Conservation (phyloP, 2,888 invertebrate genomes). For the Chymomyza procnemis region DNA sequence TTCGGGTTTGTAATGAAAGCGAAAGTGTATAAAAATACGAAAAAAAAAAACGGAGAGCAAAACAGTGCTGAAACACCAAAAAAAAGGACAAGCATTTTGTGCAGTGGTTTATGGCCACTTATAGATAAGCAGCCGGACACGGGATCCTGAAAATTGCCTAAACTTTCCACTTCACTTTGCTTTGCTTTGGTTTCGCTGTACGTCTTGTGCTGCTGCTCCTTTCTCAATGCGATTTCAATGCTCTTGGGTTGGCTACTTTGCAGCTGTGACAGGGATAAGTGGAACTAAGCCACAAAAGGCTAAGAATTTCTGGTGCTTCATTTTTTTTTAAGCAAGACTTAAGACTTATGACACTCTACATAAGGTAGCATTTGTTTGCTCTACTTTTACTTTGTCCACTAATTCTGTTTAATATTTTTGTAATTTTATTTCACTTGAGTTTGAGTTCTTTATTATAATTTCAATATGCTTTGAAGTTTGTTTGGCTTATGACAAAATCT, state of each 20-base stretch:
- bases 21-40: slow-evolving; percentile 27
- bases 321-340: neutral
- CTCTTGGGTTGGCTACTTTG: slow-evolving; percentile 24
- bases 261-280: slow-evolving; percentile 65
- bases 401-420: slow-evolving; percentile 43
- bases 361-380: slow-evolving; percentile 37
- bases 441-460: slow-evolving; percentile 64
- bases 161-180: slow-evolving; percentile 33
- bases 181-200: slow-evolving; percentile 20
- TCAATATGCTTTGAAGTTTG: slow-evolving; percentile 40
- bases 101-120: slow-evolving; percentile 67
- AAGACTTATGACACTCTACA: neutral
- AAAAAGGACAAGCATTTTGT: slow-evolving; percentile 50
- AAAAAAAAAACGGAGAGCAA: slow-evolving; percentile 2
- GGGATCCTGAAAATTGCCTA: slow-evolving; percentile 25
- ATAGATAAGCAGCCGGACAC: slow-evolving; percentile 58
- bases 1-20: slow-evolving; percentile 59
- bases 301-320: neutral
- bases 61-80: slow-evolving; percentile 9
- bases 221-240: slow-evolving; percentile 3
- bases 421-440: slow-evolving; percentile 65
- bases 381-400: neutral
- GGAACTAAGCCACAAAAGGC: slow-evolving; percentile 54
- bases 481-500: slow-evolving; percentile 53
- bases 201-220: slow-evolving; percentile 59